Percentiles rank a stretch among this genome's conserved stretches.
These are phyloP conservation scores for Campoletis sonorensis DNA, from an alignment of 1,140 invertebrate species.

Conservation along the genomic window DNA sequence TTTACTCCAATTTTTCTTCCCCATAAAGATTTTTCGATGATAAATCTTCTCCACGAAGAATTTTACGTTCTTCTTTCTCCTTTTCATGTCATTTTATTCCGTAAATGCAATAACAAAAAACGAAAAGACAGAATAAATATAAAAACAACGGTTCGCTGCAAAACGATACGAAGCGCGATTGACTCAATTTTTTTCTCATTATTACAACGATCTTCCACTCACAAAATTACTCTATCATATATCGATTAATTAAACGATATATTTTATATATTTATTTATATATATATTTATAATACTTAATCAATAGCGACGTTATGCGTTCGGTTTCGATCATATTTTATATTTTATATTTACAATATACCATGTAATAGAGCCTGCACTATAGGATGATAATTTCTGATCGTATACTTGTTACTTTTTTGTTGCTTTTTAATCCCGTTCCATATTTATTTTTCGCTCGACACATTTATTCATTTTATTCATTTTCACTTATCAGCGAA, in stretches of 20 bases:
- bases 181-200: conserved; percentile 9
- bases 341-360: conserved; percentile 40
- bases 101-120: no score
- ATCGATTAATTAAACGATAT: conserved; percentile 28
- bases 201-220: background rate
- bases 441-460: background rate
- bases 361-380: conserved; percentile 37
- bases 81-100: no score
- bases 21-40: no score
- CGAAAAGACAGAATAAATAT: no score
- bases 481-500: background rate
- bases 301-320: conserved; percentile 33
- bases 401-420: conserved; percentile 35
- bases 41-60: no score
- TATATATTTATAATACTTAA: conserved; percentile 8
- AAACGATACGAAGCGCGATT: conserved; percentile 8
- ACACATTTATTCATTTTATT: background rate
- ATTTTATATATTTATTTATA: conserved; percentile 7
- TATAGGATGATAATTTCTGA: conserved; percentile 36
- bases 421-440: background rate
- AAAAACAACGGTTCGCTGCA: no score
- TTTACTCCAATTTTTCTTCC: no score
- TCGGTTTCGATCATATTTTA: conserved; percentile 20
- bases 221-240: background rate
- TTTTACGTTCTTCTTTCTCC: no score